A percentile compares a stretch with the other conserved stretches of the same genome.
These are phyloP conservation scores for Drosophila ustulata DNA, from an alignment of 2,888 invertebrate species.

Conservation along the genomic window DNA sequence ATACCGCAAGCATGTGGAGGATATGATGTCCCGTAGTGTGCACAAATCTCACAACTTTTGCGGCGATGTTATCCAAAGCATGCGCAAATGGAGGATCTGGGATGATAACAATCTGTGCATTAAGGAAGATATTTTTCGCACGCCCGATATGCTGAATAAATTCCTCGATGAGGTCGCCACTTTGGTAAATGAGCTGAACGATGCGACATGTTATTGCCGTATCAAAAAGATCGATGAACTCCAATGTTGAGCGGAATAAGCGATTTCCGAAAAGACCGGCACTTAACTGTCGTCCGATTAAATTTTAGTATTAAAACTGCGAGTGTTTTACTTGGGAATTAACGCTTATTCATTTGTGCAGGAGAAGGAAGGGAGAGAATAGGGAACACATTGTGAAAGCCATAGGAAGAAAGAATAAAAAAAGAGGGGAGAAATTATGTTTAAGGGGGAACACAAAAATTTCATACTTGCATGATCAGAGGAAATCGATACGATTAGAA, in stretches of 20 bases:
- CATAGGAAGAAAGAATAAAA: too few relatives aligned
- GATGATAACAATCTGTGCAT: conserved; percentile 41
- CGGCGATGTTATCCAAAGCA: conserved; percentile 70
- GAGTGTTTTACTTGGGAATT: neutral
- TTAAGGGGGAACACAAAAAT: too few relatives aligned
- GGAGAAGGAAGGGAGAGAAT: too few relatives aligned
- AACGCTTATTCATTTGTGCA: too few relatives aligned
- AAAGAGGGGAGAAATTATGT: too few relatives aligned
- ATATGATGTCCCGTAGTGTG: neutral
- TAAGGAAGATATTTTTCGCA: conserved; percentile 45
- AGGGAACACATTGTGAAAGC: too few relatives aligned
- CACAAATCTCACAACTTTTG: conserved; percentile 49
- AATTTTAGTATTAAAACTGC: conserved; percentile 5
- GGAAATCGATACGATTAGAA: too few relatives aligned
- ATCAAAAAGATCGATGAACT: neutral
- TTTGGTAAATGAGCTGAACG: conserved; percentile 11
- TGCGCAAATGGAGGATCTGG: conserved; percentile 78
- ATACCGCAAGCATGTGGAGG: neutral
- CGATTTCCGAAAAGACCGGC: neutral
- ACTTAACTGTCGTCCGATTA: neutral
- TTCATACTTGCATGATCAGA: too few relatives aligned
- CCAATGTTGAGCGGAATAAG: neutral
- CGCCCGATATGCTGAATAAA: conserved; percentile 54
- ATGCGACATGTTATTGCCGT: conserved; percentile 31
- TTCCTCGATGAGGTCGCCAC: conserved; percentile 37